These are phyloP conservation scores for Paradisaea rubra DNA, from an alignment of 2,113 vertebrate genomes.

Conservation along the genomic window DNA sequence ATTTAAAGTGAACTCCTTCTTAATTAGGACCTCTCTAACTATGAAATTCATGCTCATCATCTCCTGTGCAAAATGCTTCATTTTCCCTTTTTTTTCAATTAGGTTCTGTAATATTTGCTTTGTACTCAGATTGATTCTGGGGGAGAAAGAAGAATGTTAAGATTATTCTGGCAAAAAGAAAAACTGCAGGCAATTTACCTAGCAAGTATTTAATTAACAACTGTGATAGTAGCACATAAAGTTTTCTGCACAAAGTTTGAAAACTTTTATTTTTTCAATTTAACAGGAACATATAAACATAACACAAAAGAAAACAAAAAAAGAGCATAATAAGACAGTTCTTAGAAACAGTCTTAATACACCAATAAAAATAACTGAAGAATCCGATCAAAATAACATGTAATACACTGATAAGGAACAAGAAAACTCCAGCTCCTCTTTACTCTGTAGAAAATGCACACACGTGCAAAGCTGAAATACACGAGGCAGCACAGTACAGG, in stretches of 20 bases:
- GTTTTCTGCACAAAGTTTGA: not conserved
- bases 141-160: not conserved
- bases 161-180: not conserved
- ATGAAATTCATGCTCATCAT: not conserved
- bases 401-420: not conserved
- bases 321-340: not conserved
- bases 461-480: not conserved
- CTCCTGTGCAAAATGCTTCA: not conserved
- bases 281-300: not conserved
- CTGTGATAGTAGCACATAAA: not conserved
- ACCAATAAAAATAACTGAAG: not conserved
- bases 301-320: not conserved
- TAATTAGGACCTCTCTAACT: not conserved
- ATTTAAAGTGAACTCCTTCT: not conserved
- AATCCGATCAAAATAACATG: not conserved
- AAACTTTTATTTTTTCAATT: not conserved
- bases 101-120: not conserved
- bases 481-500: not conserved
- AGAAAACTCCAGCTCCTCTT: not conserved
- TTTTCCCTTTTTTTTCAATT: not conserved
- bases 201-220: not conserved
- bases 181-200: not conserved
- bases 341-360: not conserved
- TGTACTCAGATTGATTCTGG: not conserved
- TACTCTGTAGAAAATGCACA: not conserved